Conservation (phyloP, 2,113 vertebrate species). For the Formicarius rufipectus region DNA sequence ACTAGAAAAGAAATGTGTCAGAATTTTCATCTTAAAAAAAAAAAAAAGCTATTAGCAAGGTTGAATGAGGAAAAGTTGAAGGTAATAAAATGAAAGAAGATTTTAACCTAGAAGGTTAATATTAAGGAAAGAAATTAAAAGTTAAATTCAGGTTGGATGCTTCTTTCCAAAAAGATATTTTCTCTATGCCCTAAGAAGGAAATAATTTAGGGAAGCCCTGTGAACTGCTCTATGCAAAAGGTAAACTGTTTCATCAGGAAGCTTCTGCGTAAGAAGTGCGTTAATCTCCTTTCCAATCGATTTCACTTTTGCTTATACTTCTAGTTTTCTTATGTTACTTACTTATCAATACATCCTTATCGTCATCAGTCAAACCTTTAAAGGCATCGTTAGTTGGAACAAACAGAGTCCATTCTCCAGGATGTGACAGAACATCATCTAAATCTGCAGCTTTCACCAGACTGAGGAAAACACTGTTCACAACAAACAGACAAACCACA, state of each 20-base stretch:
- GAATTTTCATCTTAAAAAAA: background rate
- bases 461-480: conserved; percentile 86
- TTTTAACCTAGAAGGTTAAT: background rate
- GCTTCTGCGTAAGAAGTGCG: background rate
- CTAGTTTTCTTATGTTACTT: conserved; percentile 17
- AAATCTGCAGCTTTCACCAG: conserved; percentile 88
- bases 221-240: background rate
- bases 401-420: conserved; percentile 91
- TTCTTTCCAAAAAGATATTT: background rate
- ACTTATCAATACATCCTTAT: conserved; percentile 84
- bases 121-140: background rate
- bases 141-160: background rate
- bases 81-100: background rate
- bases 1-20: background rate
- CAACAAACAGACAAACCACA: background rate
- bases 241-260: background rate
- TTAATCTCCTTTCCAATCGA: background rate
- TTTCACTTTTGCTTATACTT: background rate
- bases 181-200: background rate
- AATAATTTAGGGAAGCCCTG: background rate
- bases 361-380: conserved; percentile 79
- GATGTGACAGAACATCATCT: conserved; percentile 83
- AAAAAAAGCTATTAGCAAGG: background rate
- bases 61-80: background rate
- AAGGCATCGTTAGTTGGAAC: conserved; percentile 94